Conservation (phyloP, 1,140 invertebrate species). For the Drosophila busckii region DNA sequence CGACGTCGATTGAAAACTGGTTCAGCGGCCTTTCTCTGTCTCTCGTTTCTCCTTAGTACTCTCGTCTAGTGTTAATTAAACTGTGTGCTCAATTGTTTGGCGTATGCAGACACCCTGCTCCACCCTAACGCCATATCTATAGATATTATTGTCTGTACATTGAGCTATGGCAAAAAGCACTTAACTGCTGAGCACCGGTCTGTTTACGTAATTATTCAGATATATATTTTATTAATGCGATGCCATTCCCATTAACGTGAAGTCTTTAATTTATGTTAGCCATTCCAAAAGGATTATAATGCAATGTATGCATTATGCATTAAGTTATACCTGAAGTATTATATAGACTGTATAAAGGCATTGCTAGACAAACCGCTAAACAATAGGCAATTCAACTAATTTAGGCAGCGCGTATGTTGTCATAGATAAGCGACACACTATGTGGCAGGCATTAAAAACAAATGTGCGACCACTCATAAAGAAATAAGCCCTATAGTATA, state of each 20-base stretch:
- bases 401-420: conserved; percentile 2
- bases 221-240: too few relatives aligned
- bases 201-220: too few relatives aligned
- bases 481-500: not conserved
- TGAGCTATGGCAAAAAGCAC: too few relatives aligned
- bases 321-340: too few relatives aligned
- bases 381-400: too few relatives aligned
- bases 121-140: not conserved
- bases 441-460: conserved; percentile 11
- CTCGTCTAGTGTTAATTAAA: conserved; percentile 53
- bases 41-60: not conserved
- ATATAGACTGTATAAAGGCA: too few relatives aligned
- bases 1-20: conserved; percentile 20
- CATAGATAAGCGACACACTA: conserved; percentile 18
- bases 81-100: conserved; percentile 55
- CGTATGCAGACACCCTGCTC: conserved; percentile 13
- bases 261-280: too few relatives aligned
- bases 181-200: too few relatives aligned
- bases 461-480: conserved; percentile 6
- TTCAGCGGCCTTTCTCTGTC: not conserved
- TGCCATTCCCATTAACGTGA: too few relatives aligned
- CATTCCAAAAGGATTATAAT: too few relatives aligned
- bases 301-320: too few relatives aligned
- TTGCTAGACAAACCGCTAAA: too few relatives aligned
- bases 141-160: conserved; percentile 2